Evolutionary conservation across 2,113 vertebrate species (phyloP), one percentile per base, ranked within the genome.

Genomic region (Dermatemys mawii): DNA sequence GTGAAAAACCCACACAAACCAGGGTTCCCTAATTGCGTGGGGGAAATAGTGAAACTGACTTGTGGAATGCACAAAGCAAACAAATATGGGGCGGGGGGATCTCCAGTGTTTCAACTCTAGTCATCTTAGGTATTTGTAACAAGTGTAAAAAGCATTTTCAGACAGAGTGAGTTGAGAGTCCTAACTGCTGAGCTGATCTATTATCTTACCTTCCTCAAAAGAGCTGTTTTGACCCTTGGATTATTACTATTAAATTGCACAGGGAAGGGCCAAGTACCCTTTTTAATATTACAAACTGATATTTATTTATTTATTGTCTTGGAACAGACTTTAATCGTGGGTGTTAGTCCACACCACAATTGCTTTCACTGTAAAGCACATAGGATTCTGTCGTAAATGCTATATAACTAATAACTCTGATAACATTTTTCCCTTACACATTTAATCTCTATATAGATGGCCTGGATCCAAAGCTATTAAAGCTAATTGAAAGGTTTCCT

Each of bases 91-190:
- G 35, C 7, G 10, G 19, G n/a, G 19, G 6, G 3, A 46, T 76
- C 41, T 76, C 38, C 41, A 76, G 2, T 76, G 73, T 76, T 76
- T 46, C 73, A 16, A 16, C 11, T 46, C 6, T 46, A 27, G 38
- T 46, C 73, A 46, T 83, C 7, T 26, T 5, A 46, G 24, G 29
- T 12, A 44, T 88, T 51, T 84, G 22, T 5, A 13, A 5, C 4
- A 46, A 82, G 24, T 0, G 1, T 75, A n/a, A 1, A 0, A 70
- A 78, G 70, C 94, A 2, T 10, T 48, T 54, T 0, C 0, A 84
- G 50, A 53, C 49, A 11, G 90, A 0, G 0, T 81, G 27, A 51
- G 21, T 2, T 48, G 13, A 55, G 78, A 88, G 91, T 48, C 89
- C 84, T 44, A 5, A 4, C 46, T 70, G 1, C 88, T 86, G 38